Evolutionary conservation across 2,888 invertebrate species (phyloP), one percentile per base, ranked within the genome.

Genomic region (Nasonovia ribisnigri): DNA sequence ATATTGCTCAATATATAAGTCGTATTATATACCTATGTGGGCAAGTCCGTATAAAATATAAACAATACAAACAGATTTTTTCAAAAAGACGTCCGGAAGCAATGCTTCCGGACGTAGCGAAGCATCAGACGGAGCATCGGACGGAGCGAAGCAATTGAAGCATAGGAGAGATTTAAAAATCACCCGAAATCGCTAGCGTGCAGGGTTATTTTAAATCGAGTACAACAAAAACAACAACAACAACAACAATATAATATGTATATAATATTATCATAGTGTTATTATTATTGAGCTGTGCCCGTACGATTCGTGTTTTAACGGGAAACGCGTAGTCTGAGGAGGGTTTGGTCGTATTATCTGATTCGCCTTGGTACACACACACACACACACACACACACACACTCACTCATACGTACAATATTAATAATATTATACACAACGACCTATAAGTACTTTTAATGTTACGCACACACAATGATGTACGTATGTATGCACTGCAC

Each of bases 291-390:
- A 16, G 36, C 36, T 77, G 36, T 77, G 6, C 36, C 77, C 36
- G 36, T 36, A 77, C 36, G 77, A 77, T 36, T 77, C 20, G 36
- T 36, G 36, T 77, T 77, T 67, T 77, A 77, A 36, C 77, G 77
- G 77, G 36, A 77, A 77, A 77, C 36, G 77, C 77, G 77, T 36
- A 77, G 77, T 77, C 36, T 77, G 77, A 77, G 36, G 77, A 36
- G 77, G 77, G 36, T 67, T 67, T 67, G 67, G n/a, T 77, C 20
- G 77, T 77, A 77, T 77, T 77, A 77, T 77, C 77, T 77, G 77
- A 77, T 77, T 77, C 36, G 20, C 36, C 20, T 77, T 77, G 1
- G 77, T 13, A 67, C 67, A 51, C 51, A 0, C 51, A 51, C 11
- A 20, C 8, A 6, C 77, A 36, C n/a, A 67, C 67, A 13, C 67